Base-by-base conservation (phyloP, 2,113 vertebrate genomes). In the Craseonycteris thonglongyai region DNA sequence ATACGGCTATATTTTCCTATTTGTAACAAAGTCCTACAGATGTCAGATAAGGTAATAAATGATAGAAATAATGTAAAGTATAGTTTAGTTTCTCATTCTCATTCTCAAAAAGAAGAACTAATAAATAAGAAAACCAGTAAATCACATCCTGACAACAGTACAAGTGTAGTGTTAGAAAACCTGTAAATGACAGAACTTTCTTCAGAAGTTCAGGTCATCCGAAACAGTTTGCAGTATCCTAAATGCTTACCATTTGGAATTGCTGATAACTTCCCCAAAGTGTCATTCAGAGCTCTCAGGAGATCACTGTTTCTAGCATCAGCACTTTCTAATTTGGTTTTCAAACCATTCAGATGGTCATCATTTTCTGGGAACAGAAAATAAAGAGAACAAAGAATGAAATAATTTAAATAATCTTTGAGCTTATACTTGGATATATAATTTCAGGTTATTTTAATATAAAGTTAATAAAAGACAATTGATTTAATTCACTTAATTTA, bases 181-280 rank as follows among this genome's bases (percentile, higher is more conserved):
- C 7, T 21, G 28, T 81, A 66, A 76, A 86, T 76, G 7, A 49
- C n/a, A 58, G 16, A 89, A 14, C 30, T 26, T 63, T 63, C 30
- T 90, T 78, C 2, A 28, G 63, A 54, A 26, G 11, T 88, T 90
- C 49, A 74, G 42, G 21, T 87, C 16, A 61, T 40, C 24, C 7
- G 45, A 58, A 13, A 38, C 0, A 10, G 7, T 33, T 30, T 26
- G 3, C 19, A 13, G n/a, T 58, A 15, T 56, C 30, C 10, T 21
- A 3, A 51, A 28, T 71, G 76, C 98, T 98, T 98, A 99, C 99
- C 99, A 0, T 98, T 99, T 87, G 99, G 99, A 97, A 99, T 98
- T 65, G 98, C 97, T 85, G 98, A 97, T 91, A 99, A 98, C 78
- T 98, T 99, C 94, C 97, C 99, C 96, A 99, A 95, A 89, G 99